These are phyloP conservation scores for Microcebus ravelobensis DNA, from an alignment of 2,113 vertebrate species.

Conservation along the genomic window DNA sequence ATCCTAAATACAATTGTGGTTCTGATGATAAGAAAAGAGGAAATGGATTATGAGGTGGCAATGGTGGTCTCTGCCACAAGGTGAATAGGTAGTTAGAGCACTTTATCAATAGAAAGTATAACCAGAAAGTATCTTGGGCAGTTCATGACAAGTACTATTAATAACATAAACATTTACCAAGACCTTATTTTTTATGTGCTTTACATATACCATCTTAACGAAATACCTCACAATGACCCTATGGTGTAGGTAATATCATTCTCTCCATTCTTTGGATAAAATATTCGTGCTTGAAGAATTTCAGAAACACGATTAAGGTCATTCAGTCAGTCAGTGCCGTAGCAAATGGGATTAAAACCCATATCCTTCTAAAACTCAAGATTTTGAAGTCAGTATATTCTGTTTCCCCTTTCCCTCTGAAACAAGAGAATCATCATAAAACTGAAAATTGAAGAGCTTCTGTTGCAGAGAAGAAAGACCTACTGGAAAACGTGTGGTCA, in stretches of 20 bases:
- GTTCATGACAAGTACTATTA: background rate
- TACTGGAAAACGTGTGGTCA: background rate
- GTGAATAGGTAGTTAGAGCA: background rate
- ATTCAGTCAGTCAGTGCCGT: background rate
- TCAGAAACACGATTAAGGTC: background rate
- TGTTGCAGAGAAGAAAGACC: background rate
- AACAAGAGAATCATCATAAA: background rate
- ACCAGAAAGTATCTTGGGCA: background rate
- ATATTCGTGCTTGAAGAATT: background rate
- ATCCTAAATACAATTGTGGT: background rate
- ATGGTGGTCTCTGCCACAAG: background rate
- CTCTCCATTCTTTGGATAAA: background rate
- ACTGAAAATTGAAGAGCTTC: background rate
- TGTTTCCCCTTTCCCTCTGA: background rate
- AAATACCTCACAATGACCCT: background rate
- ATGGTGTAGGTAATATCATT: background rate
- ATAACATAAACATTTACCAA: background rate
- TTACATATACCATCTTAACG: background rate
- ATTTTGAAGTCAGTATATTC: background rate
- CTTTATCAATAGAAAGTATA: background rate
- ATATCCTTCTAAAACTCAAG: background rate
- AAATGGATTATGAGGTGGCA: background rate
- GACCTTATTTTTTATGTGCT: background rate
- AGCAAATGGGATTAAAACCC: background rate
- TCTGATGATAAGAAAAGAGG: background rate